These are phyloP conservation scores for Drosophila peninsularis DNA, from an alignment of 2,888 invertebrate genomes.

Conservation along the genomic window DNA sequence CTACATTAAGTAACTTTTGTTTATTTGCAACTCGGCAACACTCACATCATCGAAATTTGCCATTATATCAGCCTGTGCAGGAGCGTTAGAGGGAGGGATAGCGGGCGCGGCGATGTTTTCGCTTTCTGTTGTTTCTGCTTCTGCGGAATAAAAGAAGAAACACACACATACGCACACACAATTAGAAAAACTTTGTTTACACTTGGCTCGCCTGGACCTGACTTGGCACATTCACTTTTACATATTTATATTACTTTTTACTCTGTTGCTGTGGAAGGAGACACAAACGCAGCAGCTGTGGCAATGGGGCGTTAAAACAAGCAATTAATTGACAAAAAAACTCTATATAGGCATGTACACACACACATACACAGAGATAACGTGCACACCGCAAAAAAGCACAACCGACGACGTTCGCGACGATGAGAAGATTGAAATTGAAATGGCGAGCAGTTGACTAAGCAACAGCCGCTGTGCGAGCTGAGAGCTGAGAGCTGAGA, in stretches of 20 bases:
- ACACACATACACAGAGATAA: slow-evolving; percentile 9
- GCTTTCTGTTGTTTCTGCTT: slow-evolving; percentile 69
- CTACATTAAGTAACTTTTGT: slow-evolving; percentile 21
- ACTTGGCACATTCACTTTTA: slow-evolving; percentile 55
- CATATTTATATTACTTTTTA: slow-evolving; percentile 45
- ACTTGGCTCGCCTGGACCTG: slow-evolving; percentile 14
- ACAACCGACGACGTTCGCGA: slow-evolving; percentile 55
- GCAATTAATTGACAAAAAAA: slow-evolving; percentile 30
- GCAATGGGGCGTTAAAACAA: slow-evolving; percentile 25
- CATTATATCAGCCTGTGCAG: slow-evolving; percentile 76
- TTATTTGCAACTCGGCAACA: slow-evolving; percentile 51
- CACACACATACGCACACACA: slow-evolving; percentile 40
- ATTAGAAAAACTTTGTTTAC: slow-evolving; percentile 45
- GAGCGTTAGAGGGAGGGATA: slow-evolving; percentile 2
- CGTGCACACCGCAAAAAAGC: slow-evolving; percentile 12
- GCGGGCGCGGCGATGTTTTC: slow-evolving; percentile 50
- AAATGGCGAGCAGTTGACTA: slow-evolving; percentile 40
- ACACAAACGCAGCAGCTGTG: slow-evolving; percentile 15
- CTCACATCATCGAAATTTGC: slow-evolving; percentile 84
- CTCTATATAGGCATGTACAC: slow-evolving; percentile 2
- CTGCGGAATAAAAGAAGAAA: slow-evolving; percentile 58
- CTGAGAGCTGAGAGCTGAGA: slow-evolving; percentile 24
- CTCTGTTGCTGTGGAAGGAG: slow-evolving; percentile 16
- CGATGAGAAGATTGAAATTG: slow-evolving; percentile 55
- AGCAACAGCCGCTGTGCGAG: slow-evolving; percentile 34